phyloP scores from a whole-genome alignment of 2,113 vertebrate species.

The Lanius ludovicianus region DNA sequence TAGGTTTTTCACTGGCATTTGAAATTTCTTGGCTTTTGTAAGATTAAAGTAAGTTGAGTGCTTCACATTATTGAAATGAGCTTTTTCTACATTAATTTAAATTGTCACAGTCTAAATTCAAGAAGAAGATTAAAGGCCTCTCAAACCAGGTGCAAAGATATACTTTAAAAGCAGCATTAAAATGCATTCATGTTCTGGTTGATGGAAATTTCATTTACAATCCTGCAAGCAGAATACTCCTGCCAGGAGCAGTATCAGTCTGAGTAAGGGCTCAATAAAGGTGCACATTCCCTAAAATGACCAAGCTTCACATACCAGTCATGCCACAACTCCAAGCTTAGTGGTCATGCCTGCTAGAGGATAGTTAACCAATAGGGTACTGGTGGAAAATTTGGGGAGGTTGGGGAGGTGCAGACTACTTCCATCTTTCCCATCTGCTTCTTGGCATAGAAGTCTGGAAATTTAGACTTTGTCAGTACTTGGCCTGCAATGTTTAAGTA shows the following conservation, averaged over 20 bases:
- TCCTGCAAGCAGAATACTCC: neutral
- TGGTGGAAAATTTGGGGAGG: neutral
- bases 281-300: neutral
- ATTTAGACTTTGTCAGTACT: neutral
- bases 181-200: slow-evolving; percentile 30
- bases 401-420: neutral
- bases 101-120: slow-evolving; percentile 24
- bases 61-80: slow-evolving; percentile 30
- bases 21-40: neutral
- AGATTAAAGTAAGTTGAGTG: slow-evolving; percentile 58
- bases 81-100: slow-evolving; percentile 50
- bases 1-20: neutral
- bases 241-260: slow-evolving; percentile 1
- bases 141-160: slow-evolving; percentile 25
- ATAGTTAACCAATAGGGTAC: neutral
- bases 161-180: slow-evolving; percentile 36
- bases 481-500: neutral
- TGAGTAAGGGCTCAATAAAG: neutral
- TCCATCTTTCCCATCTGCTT: neutral
- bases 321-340: neutral
- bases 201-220: slow-evolving; percentile 34
- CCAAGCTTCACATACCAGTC: neutral
- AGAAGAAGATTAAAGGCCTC: slow-evolving; percentile 46
- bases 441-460: neutral
- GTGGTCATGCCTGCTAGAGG: neutral